Conservation (phyloP, 2,113 vertebrate genomes). For the Leucopsar rothschildi region DNA sequence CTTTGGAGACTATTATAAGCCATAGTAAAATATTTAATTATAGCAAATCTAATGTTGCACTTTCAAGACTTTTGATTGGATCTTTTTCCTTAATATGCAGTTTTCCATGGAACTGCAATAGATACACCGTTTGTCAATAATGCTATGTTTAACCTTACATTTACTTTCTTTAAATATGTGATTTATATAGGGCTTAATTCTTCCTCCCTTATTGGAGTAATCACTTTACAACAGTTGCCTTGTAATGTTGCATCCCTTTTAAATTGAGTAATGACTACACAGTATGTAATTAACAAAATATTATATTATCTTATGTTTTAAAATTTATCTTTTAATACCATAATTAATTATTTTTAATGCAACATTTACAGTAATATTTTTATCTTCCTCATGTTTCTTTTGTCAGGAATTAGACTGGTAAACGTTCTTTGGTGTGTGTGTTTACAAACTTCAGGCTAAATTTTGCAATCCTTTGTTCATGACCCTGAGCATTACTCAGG, state of each 20-base stretch:
- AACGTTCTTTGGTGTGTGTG: constrained; percentile 3
- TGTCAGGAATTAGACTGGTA: not conserved
- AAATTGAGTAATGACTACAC: not conserved
- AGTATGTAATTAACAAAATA: not conserved
- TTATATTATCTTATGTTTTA: not conserved
- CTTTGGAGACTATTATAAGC: not conserved
- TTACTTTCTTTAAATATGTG: not conserved
- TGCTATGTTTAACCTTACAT: not conserved
- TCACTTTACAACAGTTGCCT: not conserved
- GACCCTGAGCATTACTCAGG: not conserved
- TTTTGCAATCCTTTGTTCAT: constrained; percentile 16
- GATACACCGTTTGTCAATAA: not conserved
- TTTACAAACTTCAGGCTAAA: constrained; percentile 37
- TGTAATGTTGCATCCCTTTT: not conserved
- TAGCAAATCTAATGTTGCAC: not conserved
- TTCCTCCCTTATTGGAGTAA: not conserved
- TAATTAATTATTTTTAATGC: not conserved
- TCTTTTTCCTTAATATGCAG: not conserved
- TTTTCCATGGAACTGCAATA: not conserved
- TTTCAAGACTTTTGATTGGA: not conserved
- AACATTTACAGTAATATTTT: not conserved
- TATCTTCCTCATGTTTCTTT: not conserved
- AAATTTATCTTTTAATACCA: not conserved
- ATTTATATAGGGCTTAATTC: not conserved
- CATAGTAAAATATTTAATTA: not conserved